Percentiles rank a stretch among this genome's conserved stretches.
Evolutionary conservation across 1,140 invertebrate species (phyloP).

Genomic region (Arion vulgaris): DNA sequence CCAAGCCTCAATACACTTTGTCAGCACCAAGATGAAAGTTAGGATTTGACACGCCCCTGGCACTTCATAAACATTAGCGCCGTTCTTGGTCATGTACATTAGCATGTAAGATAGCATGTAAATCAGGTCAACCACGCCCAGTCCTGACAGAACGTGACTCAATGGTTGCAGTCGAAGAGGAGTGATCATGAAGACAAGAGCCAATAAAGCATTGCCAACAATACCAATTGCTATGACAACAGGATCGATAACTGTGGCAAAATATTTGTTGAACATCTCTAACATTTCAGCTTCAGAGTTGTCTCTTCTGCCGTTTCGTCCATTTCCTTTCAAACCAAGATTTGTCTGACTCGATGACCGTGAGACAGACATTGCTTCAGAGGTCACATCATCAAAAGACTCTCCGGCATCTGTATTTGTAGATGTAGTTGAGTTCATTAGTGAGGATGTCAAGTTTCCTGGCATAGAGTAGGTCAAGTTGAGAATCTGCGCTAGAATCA

Average conservation of each 20-base stretch:
- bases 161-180: constrained; percentile 18
- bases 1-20: constrained; percentile 20
- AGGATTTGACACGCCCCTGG: constrained; percentile 29
- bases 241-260: constrained; percentile 13
- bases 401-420: neutral
- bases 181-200: constrained; percentile 16
- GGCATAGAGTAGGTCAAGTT: neutral
- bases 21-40: constrained; percentile 24
- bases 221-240: constrained; percentile 14
- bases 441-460: neutral
- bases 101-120: constrained; percentile 13
- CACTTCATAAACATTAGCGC: neutral
- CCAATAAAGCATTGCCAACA: constrained; percentile 28
- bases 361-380: neutral
- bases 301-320: neutral
- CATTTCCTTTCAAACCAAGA: too few species aligned
- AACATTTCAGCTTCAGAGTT: neutral
- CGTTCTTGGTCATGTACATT: constrained; percentile 7
- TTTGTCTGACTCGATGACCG: neutral
- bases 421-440: neutral
- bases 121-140: constrained; percentile 15
- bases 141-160: constrained; percentile 7
- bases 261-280: constrained; percentile 6
- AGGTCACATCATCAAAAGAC: neutral
- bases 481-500: neutral